Evolutionary conservation across 2,113 vertebrate species (phyloP), one percentile per base, ranked within the genome.

Genomic region (Lepus europaeus): DNA sequence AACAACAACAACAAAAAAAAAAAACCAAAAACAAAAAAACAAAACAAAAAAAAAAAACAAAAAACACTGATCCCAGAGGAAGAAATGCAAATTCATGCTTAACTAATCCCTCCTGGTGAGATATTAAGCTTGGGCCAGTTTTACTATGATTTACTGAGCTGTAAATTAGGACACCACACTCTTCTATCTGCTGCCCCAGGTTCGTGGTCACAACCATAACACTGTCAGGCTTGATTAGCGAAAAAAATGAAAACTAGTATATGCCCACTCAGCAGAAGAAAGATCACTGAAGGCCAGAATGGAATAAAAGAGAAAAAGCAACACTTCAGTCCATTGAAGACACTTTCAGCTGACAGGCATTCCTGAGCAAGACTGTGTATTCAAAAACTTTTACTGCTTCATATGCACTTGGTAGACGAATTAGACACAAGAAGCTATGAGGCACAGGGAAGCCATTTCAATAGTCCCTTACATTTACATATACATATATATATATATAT

Each of bases 121-220:
- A 69, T 70, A 59, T 20, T 45, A 96, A 72, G 63, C 17, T 63
- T 64, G 64, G 14, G 19, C 9, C 76, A 45, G 59, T 63, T 66
- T 87, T 69, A 19, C 25, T 39, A 39, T 85, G 73, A 89, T 92
- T 95, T 94, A 95, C 39, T 87, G 92, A 86, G 49, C 70, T 89
- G 11, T 91, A 17, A 51, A 74, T 56, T n/a, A 86, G 27, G 27
- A 88, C 14, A 33, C 5, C 33, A 29, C 1, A 16, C 49, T 94
- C 70, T 80, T 53, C 72, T 39, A 36, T 61, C 33, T 72, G 87
- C 39, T 90, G 45, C 81, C 20, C 22, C 0, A 12, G 66, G 66
- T 53, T 79, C 69, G 13, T 53, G 70, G 61, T 84, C 82, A 95
- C 36, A 80, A 20, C 45, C 23, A 2, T 20, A 61, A 89, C 56